Percentiles rank a stretch among this genome's conserved stretches.
phyloP scores from a whole-genome alignment of 2,888 invertebrate genomes.

The Coleophora deauratella region DNA sequence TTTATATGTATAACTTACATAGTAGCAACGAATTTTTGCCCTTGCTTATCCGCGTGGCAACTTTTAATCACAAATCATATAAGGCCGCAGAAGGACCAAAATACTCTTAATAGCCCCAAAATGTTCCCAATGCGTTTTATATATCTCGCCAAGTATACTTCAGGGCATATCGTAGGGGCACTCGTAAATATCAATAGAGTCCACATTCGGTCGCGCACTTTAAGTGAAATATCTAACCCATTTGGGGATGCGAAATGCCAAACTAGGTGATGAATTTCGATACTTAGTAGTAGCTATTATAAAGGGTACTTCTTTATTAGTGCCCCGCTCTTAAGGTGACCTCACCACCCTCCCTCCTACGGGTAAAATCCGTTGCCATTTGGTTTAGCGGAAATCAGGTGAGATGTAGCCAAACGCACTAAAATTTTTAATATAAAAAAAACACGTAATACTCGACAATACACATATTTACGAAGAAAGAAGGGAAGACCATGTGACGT shows the following conservation, averaged over 20 bases:
- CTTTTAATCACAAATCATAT: slow-evolving; percentile 9
- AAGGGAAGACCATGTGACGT: too few relatives aligned
- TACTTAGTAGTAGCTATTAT: too few relatives aligned
- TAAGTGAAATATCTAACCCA: slow-evolving; percentile 62
- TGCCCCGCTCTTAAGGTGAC: too few relatives aligned
- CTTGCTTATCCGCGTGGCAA: slow-evolving; percentile 9
- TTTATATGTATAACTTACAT: too few relatives aligned
- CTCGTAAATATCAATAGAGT: slow-evolving; percentile 57
- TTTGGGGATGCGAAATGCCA: slow-evolving; percentile 50
- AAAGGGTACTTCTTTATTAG: too few relatives aligned
- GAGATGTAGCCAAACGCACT: too few relatives aligned
- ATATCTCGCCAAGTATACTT: slow-evolving; percentile 36
- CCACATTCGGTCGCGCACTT: slow-evolving; percentile 50
- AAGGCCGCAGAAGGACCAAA: background rate
- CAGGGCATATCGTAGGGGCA: slow-evolving; percentile 32
- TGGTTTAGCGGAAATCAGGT: too few relatives aligned
- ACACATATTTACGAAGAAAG: too few relatives aligned
- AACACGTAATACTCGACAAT: too few relatives aligned
- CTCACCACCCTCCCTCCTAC: too few relatives aligned
- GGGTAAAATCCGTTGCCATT: too few relatives aligned
- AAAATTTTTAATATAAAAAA: too few relatives aligned
- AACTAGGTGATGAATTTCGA: slow-evolving; percentile 54
- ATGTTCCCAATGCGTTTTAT: slow-evolving; percentile 42
- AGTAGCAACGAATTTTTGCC: background rate
- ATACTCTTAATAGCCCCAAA: slow-evolving; percentile 13